A percentile compares a stretch with the other conserved stretches of the same genome.
Evolutionary conservation across 2,113 vertebrate genomes (phyloP).

Genomic region (Nestor notabilis): DNA sequence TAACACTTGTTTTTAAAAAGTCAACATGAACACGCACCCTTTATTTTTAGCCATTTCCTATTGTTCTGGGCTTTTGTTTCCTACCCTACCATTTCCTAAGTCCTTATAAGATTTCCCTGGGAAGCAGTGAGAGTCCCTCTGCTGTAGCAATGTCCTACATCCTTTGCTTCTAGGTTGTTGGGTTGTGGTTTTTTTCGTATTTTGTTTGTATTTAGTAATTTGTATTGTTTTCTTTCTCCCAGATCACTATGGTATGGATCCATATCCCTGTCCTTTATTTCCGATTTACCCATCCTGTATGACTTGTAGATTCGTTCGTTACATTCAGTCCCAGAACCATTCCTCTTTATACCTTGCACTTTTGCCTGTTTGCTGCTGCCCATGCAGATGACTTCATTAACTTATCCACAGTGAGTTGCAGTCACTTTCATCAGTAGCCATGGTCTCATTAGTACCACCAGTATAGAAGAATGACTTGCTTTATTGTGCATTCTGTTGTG

Average conservation of each 20-base stretch:
- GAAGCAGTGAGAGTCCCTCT: not conserved
- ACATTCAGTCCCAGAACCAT: not conserved
- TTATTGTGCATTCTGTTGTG: not conserved
- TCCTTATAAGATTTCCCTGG: not conserved
- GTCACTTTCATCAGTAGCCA: not conserved
- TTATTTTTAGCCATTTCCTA: not conserved
- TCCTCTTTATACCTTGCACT: not conserved
- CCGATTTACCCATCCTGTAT: not conserved
- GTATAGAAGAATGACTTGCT: not conserved
- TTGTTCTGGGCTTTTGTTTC: too few species aligned
- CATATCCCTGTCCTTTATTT: not conserved
- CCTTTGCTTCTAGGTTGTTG: not conserved
- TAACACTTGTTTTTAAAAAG: not conserved
- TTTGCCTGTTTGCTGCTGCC: not conserved
- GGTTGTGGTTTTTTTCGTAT: not conserved
- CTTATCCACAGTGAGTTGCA: not conserved
- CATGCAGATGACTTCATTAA: not conserved
- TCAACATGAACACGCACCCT: accelerated
- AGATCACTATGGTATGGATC: not conserved
- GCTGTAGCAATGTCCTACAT: not conserved
- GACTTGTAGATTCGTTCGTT: not conserved
- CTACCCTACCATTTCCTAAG: not conserved
- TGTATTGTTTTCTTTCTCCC: not conserved
- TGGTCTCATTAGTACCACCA: not conserved
- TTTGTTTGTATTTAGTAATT: not conserved